phyloP scores from a whole-genome alignment of 2,113 vertebrate genomes.

The Saguinus midas region DNA sequence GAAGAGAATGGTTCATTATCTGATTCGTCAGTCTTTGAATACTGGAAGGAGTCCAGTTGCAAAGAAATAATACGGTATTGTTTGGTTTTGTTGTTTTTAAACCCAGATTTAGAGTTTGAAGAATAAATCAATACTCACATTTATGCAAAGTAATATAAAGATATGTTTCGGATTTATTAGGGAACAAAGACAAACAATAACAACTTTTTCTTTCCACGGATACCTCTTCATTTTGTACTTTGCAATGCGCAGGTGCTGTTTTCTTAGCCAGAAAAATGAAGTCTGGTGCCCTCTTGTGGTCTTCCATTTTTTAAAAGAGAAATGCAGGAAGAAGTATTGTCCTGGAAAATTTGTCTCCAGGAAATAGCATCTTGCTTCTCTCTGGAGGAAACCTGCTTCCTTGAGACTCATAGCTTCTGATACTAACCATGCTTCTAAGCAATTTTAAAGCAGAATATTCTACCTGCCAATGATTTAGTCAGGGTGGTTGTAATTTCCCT shows the following conservation, averaged over 20 bases:
- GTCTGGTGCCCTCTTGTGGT: constrained; percentile 80
- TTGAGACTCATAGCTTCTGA: neutral
- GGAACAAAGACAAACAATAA: neutral
- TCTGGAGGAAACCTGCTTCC: neutral
- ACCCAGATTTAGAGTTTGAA: neutral
- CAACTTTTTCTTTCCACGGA: neutral
- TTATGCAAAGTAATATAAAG: neutral
- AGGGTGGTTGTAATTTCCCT: neutral
- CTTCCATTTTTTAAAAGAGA: neutral
- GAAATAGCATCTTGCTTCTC: neutral
- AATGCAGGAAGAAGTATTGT: neutral
- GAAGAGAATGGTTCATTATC: neutral
- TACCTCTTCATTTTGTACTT: neutral
- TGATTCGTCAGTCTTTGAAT: neutral
- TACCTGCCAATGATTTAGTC: neutral
- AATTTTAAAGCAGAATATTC: neutral
- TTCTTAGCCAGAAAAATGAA: neutral
- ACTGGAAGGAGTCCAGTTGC: neutral
- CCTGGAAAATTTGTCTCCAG: neutral
- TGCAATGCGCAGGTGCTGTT: rapidly evolving
- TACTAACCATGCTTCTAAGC: neutral
- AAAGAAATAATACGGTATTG: neutral
- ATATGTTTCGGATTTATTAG: neutral
- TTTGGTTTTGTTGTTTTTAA: neutral
- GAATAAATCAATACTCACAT: neutral